Conservation (phyloP, 2,113 vertebrate genomes). For the Corythaixoides concolor region DNA sequence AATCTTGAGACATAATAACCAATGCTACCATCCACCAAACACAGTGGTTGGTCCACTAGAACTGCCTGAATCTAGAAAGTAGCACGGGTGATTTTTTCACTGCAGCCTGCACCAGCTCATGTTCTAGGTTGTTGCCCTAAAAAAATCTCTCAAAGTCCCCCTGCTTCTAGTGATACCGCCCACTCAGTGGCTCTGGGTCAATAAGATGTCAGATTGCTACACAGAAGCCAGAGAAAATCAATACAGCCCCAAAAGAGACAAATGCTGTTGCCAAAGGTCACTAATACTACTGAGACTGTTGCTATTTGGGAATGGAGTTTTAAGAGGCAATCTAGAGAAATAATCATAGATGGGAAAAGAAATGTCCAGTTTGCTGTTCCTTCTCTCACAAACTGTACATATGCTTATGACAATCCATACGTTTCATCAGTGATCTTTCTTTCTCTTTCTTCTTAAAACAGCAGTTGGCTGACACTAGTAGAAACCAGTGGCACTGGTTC, state of each 20-base stretch:
- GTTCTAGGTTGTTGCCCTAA: constrained; percentile 20
- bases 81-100: not conserved
- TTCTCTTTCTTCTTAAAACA: not conserved
- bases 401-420: not conserved
- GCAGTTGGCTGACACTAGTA: not conserved
- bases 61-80: not conserved
- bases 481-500: not conserved
- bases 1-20: not conserved
- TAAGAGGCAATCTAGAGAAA: not conserved
- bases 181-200: constrained; percentile 10
- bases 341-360: not conserved
- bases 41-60: not conserved
- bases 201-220: constrained; percentile 1
- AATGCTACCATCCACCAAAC: not conserved
- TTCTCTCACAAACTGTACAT: not conserved
- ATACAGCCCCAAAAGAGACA: constrained; percentile 22
- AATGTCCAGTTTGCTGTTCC: not conserved
- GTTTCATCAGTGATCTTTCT: not conserved
- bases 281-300: not conserved
- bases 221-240: not conserved
- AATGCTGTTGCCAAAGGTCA: constrained; percentile 19
- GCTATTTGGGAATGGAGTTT: constrained; percentile 18
- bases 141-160: constrained; percentile 22
- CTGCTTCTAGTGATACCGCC: not conserved
- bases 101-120: not conserved